Evolutionary conservation across 92 coral and sea anemone genomes (phyloP).

Genomic region (Scolanthus callimorphus): DNA sequence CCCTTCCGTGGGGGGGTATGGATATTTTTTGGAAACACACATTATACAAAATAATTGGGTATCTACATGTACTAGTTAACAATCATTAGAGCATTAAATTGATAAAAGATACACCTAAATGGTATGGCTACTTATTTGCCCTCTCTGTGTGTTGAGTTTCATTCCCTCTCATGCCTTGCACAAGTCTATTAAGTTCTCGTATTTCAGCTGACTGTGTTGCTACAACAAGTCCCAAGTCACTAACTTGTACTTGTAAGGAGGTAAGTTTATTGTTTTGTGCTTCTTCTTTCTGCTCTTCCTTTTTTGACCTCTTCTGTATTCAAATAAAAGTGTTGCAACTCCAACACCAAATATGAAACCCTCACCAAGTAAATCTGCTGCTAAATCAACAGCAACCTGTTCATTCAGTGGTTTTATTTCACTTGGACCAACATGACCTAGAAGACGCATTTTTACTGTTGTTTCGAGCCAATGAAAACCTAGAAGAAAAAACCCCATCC

Average conservation of each 20-base stretch:
- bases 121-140: no score
- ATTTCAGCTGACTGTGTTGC: constrained; percentile 78
- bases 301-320: constrained; percentile 77
- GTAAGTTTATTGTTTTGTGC: constrained; percentile 56
- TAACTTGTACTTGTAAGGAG: constrained; percentile 49
- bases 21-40: no score
- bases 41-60: no score
- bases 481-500: no score
- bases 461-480: constrained; percentile 96
- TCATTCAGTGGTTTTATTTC: constrained; percentile 76
- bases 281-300: constrained; percentile 68
- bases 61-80: no score
- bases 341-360: constrained; percentile 78
- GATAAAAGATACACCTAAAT: no score
- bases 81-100: no score
- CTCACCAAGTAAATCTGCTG: constrained; percentile 97
- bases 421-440: constrained; percentile 88
- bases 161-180: constrained; percentile 34
- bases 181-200: constrained; percentile 65
- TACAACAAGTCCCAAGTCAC: constrained; percentile 52
- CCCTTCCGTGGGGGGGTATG: no score
- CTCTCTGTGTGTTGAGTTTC: no score
- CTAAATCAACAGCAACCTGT: constrained; percentile 82
- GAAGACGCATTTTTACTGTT: constrained; percentile 80
- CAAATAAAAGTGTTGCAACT: constrained; percentile 56